These are phyloP conservation scores for Meandrusa payeni DNA, from an alignment of 2,888 invertebrate genomes.

Conservation along the genomic window DNA sequence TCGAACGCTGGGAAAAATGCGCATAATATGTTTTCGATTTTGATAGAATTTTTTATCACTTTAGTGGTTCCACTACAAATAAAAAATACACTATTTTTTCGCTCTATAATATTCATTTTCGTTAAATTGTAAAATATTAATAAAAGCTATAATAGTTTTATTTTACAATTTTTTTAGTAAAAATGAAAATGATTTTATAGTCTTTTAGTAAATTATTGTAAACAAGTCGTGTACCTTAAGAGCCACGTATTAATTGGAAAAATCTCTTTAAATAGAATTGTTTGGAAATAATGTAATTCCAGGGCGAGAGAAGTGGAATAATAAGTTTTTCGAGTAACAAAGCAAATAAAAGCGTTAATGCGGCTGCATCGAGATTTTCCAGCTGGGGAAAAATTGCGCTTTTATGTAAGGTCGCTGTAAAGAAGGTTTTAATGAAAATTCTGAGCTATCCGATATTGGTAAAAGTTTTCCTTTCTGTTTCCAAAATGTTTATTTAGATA, in stretches of 20 bases:
- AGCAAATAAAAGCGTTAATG: conserved; percentile 74
- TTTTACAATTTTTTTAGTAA: no score
- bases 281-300: conserved; percentile 68
- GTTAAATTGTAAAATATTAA: no score
- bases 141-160: no score
- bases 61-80: no score
- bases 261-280: conserved; percentile 56
- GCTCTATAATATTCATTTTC: no score
- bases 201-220: conserved; percentile 7
- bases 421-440: conserved; percentile 74
- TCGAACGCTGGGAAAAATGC: no score
- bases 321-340: conserved; percentile 72
- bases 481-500: conserved; percentile 22
- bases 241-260: conserved; percentile 32
- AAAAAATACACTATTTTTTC: no score
- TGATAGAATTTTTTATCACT: no score
- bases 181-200: no score
- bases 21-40: no score
- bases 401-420: conserved; percentile 66
- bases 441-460: conserved; percentile 54
- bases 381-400: conserved; percentile 71
- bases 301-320: conserved; percentile 68
- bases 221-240: conserved; percentile 10
- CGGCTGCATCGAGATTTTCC: conserved; percentile 75
- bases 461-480: conserved; percentile 46